Evolutionary conservation across 2,797 vertebrate genomes (phyloP).

Genomic region (Alfaro cultratus): DNA sequence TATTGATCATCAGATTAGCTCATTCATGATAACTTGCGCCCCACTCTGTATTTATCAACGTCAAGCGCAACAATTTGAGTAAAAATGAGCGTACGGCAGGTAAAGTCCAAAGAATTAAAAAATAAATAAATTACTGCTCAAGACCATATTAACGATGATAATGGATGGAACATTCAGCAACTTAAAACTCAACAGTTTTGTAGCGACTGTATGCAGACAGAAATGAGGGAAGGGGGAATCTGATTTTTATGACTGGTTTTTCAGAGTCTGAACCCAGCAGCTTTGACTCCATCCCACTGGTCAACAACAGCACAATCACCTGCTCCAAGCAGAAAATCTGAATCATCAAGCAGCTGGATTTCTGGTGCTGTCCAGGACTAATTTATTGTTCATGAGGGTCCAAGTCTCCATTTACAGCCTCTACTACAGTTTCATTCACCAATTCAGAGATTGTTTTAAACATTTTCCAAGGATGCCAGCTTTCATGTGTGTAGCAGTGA

Average conservation of each 20-base stretch:
- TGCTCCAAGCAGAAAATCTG: constrained; percentile 42
- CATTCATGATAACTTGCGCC: too few relatives aligned
- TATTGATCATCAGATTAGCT: too few relatives aligned
- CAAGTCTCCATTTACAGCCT: constrained; percentile 25
- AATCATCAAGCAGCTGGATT: constrained; percentile 34
- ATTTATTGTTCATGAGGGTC: constrained; percentile 27
- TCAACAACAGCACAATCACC: constrained; percentile 46
- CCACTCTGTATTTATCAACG: background rate
- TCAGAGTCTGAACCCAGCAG: background rate
- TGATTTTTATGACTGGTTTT: background rate
- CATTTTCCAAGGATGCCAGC: constrained; percentile 46
- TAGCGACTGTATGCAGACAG: background rate
- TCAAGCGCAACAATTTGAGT: background rate
- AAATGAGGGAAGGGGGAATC: too few relatives aligned
- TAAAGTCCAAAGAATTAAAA: background rate
- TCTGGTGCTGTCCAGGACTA: constrained; percentile 41
- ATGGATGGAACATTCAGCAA: background rate
- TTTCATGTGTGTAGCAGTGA: constrained; percentile 27
- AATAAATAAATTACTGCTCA: background rate
- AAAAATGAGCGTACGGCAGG: background rate
- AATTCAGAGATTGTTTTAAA: constrained; percentile 33
- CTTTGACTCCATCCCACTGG: background rate
- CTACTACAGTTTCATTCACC: constrained; percentile 19
- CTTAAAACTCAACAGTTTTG: background rate
- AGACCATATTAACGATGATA: background rate